Evolutionary conservation across 1,140 invertebrate species (phyloP).

Genomic region (Aphidius gifuensis): DNA sequence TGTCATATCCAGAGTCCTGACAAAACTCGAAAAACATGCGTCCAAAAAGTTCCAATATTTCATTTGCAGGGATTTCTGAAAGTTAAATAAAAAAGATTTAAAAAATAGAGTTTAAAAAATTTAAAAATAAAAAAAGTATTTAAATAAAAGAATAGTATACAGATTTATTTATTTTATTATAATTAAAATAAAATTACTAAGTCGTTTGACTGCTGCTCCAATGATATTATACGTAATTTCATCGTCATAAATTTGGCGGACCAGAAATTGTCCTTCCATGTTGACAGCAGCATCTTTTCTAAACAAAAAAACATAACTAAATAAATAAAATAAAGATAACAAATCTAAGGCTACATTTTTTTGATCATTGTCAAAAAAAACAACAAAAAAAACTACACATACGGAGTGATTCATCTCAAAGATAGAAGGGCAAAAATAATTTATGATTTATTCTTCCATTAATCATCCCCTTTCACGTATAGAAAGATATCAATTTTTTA

Average conservation of each 20-base stretch:
- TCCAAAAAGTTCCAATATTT: conserved; percentile 89
- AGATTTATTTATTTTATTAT: neutral
- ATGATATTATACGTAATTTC: conserved; percentile 93
- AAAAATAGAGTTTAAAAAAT: neutral
- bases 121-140: neutral
- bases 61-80: conserved; percentile 84
- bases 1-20: conserved; percentile 90
- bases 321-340: neutral
- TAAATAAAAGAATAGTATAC: conserved; percentile 5
- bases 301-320: conserved; percentile 1
- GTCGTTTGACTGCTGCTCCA: conserved; percentile 81
- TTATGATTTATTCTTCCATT: too few species aligned
- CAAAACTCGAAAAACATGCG: conserved; percentile 94
- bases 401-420: too few species aligned
- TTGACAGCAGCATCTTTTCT: conserved; percentile 88
- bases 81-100: conserved; percentile 18
- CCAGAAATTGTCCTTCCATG: conserved; percentile 93
- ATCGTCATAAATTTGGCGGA: conserved; percentile 92
- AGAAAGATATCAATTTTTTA: too few species aligned
- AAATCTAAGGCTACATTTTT: too few species aligned
- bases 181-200: conserved; percentile 66
- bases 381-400: too few species aligned
- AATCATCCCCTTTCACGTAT: too few species aligned
- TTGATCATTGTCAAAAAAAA: too few species aligned
- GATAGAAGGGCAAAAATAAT: too few species aligned